These are phyloP conservation scores for Halisarca cf. caerulea DNA, from an alignment of 37 sponge, comb jelly and placozoan species.

Conservation along the genomic window DNA sequence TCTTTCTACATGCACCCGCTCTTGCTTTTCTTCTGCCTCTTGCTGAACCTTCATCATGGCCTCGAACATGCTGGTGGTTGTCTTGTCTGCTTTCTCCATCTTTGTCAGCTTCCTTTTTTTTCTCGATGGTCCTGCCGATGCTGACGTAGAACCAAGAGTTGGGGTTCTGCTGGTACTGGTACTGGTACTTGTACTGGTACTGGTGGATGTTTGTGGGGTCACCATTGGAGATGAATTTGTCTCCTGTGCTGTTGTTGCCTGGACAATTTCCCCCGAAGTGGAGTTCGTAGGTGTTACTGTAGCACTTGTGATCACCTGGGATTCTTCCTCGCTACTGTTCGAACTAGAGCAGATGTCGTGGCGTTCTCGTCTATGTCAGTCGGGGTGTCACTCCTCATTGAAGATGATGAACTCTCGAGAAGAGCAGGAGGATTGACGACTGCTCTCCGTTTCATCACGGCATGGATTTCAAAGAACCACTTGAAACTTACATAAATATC, in stretches of 20 bases:
- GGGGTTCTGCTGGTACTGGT: no score
- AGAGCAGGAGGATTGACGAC: no score
- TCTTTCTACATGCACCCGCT: neutral
- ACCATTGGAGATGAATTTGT: no score
- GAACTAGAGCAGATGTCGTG: neutral
- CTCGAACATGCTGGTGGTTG: conserved; percentile 4
- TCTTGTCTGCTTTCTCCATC: conserved; percentile 18
- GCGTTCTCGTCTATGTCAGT: neutral
- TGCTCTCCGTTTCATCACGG: no score
- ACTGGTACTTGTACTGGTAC: neutral
- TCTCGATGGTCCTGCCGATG: neutral
- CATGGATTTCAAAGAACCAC: no score
- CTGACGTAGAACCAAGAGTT: neutral
- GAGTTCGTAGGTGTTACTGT: neutral
- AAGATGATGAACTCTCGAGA: neutral
- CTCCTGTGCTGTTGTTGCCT: neutral
- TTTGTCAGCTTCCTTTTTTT: neutral
- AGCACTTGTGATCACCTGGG: neutral
- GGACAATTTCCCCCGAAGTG: conserved; percentile 4
- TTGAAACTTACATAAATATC: no score
- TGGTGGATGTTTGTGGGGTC: neutral
- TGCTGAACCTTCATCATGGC: conserved; percentile 3
- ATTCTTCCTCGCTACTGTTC: neutral
- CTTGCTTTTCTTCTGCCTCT: neutral
- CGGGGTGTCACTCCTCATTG: neutral